Conservation (phyloP, 2,113 vertebrate genomes). For the Sapayoa aenigma region DNA sequence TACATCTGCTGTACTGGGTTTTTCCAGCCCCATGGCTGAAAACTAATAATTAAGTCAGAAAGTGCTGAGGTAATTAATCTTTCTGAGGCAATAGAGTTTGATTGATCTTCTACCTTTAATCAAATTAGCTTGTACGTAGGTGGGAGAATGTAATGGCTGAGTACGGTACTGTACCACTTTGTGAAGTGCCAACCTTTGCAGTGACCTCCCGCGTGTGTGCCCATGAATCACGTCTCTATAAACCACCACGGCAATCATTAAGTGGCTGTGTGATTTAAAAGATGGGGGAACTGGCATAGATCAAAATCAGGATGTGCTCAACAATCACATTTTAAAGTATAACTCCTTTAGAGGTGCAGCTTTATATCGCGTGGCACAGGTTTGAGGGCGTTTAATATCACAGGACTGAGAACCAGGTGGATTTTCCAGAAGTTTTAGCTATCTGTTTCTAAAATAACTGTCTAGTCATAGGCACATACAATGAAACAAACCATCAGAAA, state of each 20-base stretch:
- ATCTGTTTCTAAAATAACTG: not conserved
- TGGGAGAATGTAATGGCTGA: constrained; percentile 56
- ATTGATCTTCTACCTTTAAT: constrained; percentile 75
- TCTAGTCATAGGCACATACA: not conserved
- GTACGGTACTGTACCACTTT: not conserved
- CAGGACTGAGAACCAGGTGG: not conserved
- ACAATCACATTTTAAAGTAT: not conserved
- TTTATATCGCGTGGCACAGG: not conserved
- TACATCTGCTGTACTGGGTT: constrained; percentile 25
- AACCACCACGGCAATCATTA: not conserved
- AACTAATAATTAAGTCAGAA: constrained; percentile 71
- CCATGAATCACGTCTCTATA: not conserved
- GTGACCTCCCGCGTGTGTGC: not conserved
- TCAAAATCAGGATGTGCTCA: not conserved
- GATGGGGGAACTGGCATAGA: not conserved
- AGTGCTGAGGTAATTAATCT: constrained; percentile 73
- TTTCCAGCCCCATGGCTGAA: constrained; percentile 39
- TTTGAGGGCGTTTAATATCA: not conserved
- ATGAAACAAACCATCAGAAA: not conserved
- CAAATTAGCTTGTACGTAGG: constrained; percentile 66
- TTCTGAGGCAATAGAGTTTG: constrained; percentile 59
- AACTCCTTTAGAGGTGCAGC: not conserved
- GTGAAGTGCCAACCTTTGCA: constrained; percentile 11
- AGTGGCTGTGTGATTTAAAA: constrained; percentile 15
- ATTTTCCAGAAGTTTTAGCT: not conserved